phyloP scores from a whole-genome alignment of 1,140 invertebrate species.

The Notospermus geniculatus region DNA sequence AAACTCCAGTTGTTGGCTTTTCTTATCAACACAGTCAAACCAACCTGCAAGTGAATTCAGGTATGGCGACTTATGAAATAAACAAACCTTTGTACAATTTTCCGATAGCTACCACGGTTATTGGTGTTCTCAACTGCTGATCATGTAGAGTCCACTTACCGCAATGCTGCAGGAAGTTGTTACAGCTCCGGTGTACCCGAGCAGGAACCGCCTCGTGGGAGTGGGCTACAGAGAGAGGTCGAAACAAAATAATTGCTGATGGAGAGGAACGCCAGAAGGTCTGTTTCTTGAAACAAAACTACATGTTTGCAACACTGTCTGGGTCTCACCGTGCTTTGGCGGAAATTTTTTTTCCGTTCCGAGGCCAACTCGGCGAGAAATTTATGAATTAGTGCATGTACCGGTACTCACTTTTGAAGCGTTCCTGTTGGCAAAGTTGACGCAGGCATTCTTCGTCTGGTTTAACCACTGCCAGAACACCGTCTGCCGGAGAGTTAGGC shows the following conservation, averaged over 20 bases:
- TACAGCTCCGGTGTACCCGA: constrained; percentile 57
- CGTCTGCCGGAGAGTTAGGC: constrained; percentile 51
- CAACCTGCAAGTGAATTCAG: constrained; percentile 50
- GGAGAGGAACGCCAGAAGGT: no score
- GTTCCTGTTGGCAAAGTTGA: constrained; percentile 61
- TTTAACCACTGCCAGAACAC: constrained; percentile 62
- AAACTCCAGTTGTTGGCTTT: constrained; percentile 50
- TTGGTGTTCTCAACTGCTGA: no score
- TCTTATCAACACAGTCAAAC: constrained; percentile 53
- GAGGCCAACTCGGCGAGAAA: no score
- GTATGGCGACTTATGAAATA: no score
- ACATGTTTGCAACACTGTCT: no score
- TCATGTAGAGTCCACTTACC: constrained; percentile 34
- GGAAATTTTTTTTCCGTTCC: no score
- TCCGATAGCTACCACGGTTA: no score
- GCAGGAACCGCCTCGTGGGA: constrained; percentile 52
- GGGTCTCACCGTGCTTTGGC: no score
- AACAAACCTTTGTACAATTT: no score
- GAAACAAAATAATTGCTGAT: no score
- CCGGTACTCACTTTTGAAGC: constrained; percentile 58
- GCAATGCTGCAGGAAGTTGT: constrained; percentile 54
- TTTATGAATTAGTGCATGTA: no score
- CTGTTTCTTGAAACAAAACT: no score
- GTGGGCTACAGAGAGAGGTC: constrained; percentile 56
- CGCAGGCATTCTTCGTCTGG: constrained; percentile 60